Percentiles rank a stretch among this genome's conserved stretches.
Conservation (phyloP, 1,140 invertebrate genomes). For the Lucilia sericata region DNA sequence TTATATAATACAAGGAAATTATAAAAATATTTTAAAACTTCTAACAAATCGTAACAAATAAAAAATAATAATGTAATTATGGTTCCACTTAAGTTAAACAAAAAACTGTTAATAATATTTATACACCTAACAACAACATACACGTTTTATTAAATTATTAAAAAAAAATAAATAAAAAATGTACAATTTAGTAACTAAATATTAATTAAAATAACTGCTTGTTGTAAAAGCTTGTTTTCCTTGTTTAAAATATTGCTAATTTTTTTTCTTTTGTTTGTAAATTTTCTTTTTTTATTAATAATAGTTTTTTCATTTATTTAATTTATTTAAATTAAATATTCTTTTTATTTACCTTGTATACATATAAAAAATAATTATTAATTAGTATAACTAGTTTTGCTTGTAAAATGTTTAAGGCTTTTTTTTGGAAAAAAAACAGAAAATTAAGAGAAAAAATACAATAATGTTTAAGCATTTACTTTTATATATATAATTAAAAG, state of each 20-base stretch:
- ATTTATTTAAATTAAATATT: not conserved
- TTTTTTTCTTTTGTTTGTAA: not conserved
- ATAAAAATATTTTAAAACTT: not conserved
- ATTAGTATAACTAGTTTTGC: not conserved
- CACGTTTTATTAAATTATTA: not conserved
- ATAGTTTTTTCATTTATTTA: not conserved
- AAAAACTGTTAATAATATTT: too few relatives aligned
- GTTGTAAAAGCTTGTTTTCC: conserved; percentile 20
- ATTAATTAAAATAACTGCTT: not conserved
- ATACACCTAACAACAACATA: too few relatives aligned
- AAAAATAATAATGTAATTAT: not conserved
- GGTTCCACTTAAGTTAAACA: not conserved
- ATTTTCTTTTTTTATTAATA: not conserved
- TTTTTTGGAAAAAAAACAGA: not conserved
- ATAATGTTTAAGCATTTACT: conserved; percentile 20
- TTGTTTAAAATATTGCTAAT: not conserved
- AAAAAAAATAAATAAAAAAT: conserved; percentile 3
- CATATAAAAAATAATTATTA: not conserved
- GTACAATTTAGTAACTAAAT: not conserved
- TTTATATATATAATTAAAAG: conserved; percentile 12
- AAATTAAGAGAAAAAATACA: conserved; percentile 25
- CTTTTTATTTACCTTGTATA: not conserved
- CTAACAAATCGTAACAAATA: not conserved
- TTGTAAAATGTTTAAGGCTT: not conserved
- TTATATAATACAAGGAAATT: not conserved